phyloP scores from a whole-genome alignment of 2,888 invertebrate species.

The Pyrochroa serraticornis region DNA sequence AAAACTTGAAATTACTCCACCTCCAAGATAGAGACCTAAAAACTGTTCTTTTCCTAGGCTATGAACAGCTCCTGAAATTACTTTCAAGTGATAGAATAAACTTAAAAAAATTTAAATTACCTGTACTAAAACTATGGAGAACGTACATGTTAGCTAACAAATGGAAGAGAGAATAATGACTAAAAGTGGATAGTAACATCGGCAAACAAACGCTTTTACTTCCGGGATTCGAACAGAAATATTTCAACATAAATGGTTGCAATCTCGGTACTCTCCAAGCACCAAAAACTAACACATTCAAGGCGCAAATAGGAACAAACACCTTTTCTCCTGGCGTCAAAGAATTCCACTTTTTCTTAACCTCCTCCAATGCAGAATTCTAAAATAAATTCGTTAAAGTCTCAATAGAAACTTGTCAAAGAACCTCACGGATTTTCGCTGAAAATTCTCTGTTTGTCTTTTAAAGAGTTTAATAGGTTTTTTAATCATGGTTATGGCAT shows the following conservation, averaged over 20 bases:
- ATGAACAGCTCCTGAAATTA: slow-evolving; percentile 67
- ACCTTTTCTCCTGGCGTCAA: slow-evolving; percentile 77
- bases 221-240: slow-evolving; percentile 84
- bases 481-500: slow-evolving; percentile 62
- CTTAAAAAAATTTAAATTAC: slow-evolving; percentile 44
- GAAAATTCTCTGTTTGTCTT: slow-evolving; percentile 36
- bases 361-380: slow-evolving; percentile 51
- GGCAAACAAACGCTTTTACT: slow-evolving; percentile 80
- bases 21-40: slow-evolving; percentile 85
- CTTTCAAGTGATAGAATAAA: slow-evolving; percentile 5
- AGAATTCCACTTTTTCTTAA: slow-evolving; percentile 73
- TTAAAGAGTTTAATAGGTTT: slow-evolving; percentile 63
- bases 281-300: slow-evolving; percentile 80
- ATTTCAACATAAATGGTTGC: slow-evolving; percentile 77
- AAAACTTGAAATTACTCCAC: slow-evolving; percentile 86
- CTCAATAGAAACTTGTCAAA: slow-evolving; percentile 5
- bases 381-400: slow-evolving; percentile 36
- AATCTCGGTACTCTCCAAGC: slow-evolving; percentile 80
- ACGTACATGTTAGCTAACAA: slow-evolving; percentile 96
- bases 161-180: slow-evolving; percentile 87
- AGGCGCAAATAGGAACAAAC: slow-evolving; percentile 78
- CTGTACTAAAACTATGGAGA: slow-evolving; percentile 79
- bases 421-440: slow-evolving; percentile 36
- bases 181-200: slow-evolving; percentile 94
- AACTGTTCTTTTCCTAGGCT: slow-evolving; percentile 91